Evolutionary conservation across 37 sponge, comb jelly and placozoan species (phyloP).

Genomic region (Spongilla lacustris): DNA sequence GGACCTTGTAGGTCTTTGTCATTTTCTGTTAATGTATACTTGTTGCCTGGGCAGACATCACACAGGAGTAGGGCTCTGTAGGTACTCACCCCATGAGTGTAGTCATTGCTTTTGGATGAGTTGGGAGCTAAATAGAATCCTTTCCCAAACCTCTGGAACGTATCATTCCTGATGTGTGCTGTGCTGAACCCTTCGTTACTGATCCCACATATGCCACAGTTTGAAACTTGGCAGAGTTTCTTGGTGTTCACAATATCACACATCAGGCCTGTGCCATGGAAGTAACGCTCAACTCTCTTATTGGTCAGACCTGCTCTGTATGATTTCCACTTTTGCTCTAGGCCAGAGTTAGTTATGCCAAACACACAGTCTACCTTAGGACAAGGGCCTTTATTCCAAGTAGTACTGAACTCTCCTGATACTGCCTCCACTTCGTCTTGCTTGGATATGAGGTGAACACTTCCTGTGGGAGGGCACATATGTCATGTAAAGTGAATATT

Average conservation of each 20-base stretch:
- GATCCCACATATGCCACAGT: constrained; percentile 80
- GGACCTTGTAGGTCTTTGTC: constrained; percentile 46
- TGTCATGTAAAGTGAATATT: too few relatives aligned
- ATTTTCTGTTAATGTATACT: constrained; percentile 32
- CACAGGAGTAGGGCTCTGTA: constrained; percentile 68
- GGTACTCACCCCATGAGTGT: constrained; percentile 48
- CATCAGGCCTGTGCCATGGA: constrained; percentile 75
- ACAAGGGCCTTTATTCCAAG: constrained; percentile 28
- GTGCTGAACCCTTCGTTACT: constrained; percentile 51
- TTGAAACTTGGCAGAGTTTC: constrained; percentile 34
- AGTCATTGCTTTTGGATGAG: constrained; percentile 81
- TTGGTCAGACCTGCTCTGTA: constrained; percentile 17
- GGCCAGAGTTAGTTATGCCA: constrained; percentile 8
- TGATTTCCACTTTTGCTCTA: constrained; percentile 19
- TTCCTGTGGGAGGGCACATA: too few relatives aligned
- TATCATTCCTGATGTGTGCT: constrained; percentile 42
- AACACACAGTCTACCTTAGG: constrained; percentile 6
- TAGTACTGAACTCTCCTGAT: too few relatives aligned
- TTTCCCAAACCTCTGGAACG: constrained; percentile 69
- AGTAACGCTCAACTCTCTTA: constrained; percentile 46
- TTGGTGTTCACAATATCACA: constrained; percentile 53
- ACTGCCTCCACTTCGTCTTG: too few relatives aligned
- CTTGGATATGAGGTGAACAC: too few relatives aligned
- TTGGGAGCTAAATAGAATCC: constrained; percentile 88
- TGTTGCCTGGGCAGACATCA: constrained; percentile 69